Evolutionary conservation across 2,888 invertebrate species (phyloP).

Genomic region (Theristus sp.): DNA sequence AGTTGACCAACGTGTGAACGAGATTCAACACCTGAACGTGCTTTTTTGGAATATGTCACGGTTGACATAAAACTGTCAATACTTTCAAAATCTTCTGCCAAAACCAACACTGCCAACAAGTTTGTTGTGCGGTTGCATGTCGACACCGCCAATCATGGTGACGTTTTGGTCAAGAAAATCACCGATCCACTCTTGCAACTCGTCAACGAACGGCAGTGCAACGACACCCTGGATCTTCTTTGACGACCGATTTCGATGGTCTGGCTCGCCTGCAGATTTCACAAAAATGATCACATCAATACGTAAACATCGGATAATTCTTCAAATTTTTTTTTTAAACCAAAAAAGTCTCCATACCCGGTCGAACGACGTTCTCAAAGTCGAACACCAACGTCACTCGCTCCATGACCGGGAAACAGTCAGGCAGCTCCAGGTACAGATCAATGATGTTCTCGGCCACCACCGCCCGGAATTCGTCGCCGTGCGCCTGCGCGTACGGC

Average conservation of each 20-base stretch:
- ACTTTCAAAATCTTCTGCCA: too few species aligned
- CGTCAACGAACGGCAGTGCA: background rate
- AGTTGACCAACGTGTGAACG: conserved; percentile 28
- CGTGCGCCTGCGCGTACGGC: background rate
- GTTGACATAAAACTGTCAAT: too few species aligned
- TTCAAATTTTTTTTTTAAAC: too few species aligned
- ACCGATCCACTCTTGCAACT: conserved; percentile 13
- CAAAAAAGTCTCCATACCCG: too few species aligned
- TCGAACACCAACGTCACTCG: conserved; percentile 28
- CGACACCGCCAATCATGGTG: conserved; percentile 22
- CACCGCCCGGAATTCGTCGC: conserved; percentile 19
- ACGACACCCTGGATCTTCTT: background rate
- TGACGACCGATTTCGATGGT: too few species aligned
- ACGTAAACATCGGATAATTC: too few species aligned
- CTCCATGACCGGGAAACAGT: conserved; percentile 28
- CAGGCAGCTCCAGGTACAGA: conserved; percentile 30
- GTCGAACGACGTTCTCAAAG: conserved; percentile 29
- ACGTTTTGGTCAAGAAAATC: conserved; percentile 26
- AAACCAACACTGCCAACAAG: background rate
- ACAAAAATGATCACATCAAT: too few species aligned
- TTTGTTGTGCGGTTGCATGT: background rate
- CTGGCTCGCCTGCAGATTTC: too few species aligned
- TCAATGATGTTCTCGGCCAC: conserved; percentile 14
- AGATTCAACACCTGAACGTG: conserved; percentile 24
- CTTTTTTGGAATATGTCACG: too few species aligned